Evolutionary conservation across 2,113 vertebrate species (phyloP).

Genomic region (Empidonax traillii): DNA sequence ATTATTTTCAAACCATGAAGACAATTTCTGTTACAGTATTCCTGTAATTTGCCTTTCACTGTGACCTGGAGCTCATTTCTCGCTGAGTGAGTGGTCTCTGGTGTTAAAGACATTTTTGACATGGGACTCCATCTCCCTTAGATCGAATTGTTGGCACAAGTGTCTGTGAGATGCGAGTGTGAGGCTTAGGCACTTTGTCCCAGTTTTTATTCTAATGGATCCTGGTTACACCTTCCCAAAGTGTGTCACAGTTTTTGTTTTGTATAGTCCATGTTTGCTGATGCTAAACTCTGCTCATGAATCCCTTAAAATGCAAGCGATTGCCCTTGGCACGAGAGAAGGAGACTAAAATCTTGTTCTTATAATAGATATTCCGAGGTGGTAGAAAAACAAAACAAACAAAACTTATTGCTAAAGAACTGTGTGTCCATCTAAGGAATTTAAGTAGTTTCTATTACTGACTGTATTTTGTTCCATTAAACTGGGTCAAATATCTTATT

Average conservation of each 20-base stretch:
- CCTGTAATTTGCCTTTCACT: not conserved
- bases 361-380: conserved; percentile 41
- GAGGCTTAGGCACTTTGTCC: not conserved
- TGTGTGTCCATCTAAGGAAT: conserved; percentile 33
- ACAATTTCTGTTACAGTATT: not conserved
- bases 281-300: not conserved
- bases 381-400: conserved; percentile 38
- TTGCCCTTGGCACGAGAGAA: not conserved
- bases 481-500: conserved; percentile 44
- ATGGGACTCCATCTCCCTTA: not conserved
- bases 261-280: not conserved
- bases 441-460: conserved; percentile 49
- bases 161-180: not conserved
- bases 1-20: not conserved
- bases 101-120: not conserved
- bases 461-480: conserved; percentile 43
- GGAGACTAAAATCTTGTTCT: conserved; percentile 17
- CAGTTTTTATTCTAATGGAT: not conserved
- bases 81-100: not conserved
- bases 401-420: conserved; percentile 44
- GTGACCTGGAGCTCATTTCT: not conserved
- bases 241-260: not conserved
- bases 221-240: not conserved
- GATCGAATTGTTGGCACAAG: not conserved
- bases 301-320: not conserved